Evolutionary conservation across 64 coral and sea anemone species (phyloP).

Genomic region (Pocillopora verrucosa): DNA sequence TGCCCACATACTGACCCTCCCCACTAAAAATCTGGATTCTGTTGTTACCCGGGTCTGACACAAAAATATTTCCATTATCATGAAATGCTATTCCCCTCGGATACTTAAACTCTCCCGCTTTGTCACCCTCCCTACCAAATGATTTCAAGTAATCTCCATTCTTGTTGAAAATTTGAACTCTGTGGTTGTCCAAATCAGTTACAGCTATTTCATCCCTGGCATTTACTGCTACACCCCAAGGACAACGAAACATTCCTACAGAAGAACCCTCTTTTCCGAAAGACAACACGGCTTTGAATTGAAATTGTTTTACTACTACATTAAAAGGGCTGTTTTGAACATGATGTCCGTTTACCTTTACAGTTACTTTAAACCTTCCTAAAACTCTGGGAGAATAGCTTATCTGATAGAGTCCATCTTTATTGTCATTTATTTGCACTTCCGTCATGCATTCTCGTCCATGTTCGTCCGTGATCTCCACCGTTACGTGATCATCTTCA

Average conservation of each 20-base stretch:
- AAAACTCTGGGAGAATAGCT: constrained; percentile 44
- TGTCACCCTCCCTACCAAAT: neutral
- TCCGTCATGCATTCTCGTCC: too few species aligned
- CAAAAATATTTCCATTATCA: too few species aligned
- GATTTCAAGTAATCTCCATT: neutral
- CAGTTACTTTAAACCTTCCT: too few species aligned
- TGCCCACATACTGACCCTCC: constrained; percentile 41
- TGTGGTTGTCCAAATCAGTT: neutral
- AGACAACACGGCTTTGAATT: neutral
- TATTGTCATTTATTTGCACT: too few species aligned
- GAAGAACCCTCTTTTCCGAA: neutral
- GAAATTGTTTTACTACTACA: constrained; percentile 43
- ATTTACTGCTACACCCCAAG: neutral
- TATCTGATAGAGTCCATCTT: too few species aligned
- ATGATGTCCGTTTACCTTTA: constrained; percentile 45
- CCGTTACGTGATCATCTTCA: too few species aligned
- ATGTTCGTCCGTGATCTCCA: too few species aligned
- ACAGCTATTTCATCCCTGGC: neutral
- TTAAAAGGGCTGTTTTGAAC: too few species aligned
- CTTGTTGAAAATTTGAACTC: neutral
- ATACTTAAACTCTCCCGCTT: too few species aligned
- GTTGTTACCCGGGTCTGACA: neutral
- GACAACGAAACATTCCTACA: neutral
- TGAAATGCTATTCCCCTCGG: too few species aligned
- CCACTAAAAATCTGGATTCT: constrained; percentile 56